Evolutionary conservation across 2,113 vertebrate species (phyloP), one percentile per base, ranked within the genome.

Genomic region (Cardinalis cardinalis): DNA sequence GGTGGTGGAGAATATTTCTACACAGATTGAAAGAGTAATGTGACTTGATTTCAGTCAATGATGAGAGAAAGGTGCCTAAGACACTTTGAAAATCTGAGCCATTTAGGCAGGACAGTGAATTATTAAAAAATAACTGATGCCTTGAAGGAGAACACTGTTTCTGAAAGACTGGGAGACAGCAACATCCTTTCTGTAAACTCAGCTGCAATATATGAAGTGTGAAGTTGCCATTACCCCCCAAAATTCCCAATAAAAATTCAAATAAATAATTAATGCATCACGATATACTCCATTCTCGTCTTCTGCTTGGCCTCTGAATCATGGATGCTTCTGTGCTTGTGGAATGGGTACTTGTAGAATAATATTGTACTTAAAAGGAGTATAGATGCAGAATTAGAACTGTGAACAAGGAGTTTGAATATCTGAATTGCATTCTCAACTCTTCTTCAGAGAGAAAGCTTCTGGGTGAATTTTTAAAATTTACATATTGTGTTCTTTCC

Each of bases 231-330:
- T 71, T 94, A 85, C 31, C 87, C 77, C 87, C 68, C 38, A 90
- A 90, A 92, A 91, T 79, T 92, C 31, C 58, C 56, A 91, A 46
- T 91, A 93, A 94, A 91, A 87, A 55, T 63, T 81, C 17, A 84
- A 63, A 65, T 61, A 86, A 81, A 78, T 49, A 82, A 95, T 83
- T 92, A 26, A 61, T 89, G 20, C 60, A 59, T 83, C 71, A 51
- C 88, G 70, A 87, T 70, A 44, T 95, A 87, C 84, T 89, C 79
- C 26, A 20, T 84, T 95, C 80, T 71, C 82, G 60, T 91, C 81
- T 88, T 93, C 41, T 41, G 19, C 56, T 82, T 94, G 90, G 44
- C 82, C 70, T 91, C 74, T 93, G 74, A 92, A 66, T 93, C 85
- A 32, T 49, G 61, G 46, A 18, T 58, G 5, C 28, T 53, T 95